Evolutionary conservation across 1,140 invertebrate species (phyloP), one percentile per base, ranked within the genome.

Genomic region (Planococcus citri): DNA sequence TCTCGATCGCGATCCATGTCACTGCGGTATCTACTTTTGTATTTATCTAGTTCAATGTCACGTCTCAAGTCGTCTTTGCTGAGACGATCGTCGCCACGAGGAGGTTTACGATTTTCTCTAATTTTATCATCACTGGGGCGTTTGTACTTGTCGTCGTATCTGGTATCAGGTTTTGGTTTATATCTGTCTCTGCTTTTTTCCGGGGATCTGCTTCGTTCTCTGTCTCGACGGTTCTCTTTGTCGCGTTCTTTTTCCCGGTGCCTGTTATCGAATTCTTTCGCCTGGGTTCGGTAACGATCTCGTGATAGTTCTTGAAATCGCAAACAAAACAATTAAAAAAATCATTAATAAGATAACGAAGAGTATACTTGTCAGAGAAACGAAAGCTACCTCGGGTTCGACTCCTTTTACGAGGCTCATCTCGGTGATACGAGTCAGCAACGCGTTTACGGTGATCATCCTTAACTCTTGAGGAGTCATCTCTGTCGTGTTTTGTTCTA

Each of bases 161-260:
- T 69, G 25, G 22, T 29, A 27, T 12, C 29, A n/a, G 41, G 38
- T 37, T 72, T 69, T 33, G 58, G 51, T n/a, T 60, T 37, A 17
- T 41, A 29, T 61, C 58, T 77, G 9, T 78, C 75, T 71, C 14
- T 70, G 68, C 74, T 75, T 71, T 76, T 75, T 37, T 80, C 79
- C 67, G 77, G 76, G 27, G 74, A 77, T 75, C 79, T 80, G 60
- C 81, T 79, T 29, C 80, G 75, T 14, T 78, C 74, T 29, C 21
- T 77, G n/a, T 71, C 78, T 79, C 71, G 76, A 75, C 61, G 76
- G 73, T 70, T 79, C 76, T 72, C 76, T 75, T 73, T 74, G 77
- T 21, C 70, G 72, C 17, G 77, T 77, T 73, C 73, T 74, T 72
- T 78, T 78, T 72, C 76, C 75, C 67, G 72, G 17, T 27, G 20